These are phyloP conservation scores for Temnothorax nylanderi DNA, from an alignment of 1,140 invertebrate genomes.

Conservation along the genomic window DNA sequence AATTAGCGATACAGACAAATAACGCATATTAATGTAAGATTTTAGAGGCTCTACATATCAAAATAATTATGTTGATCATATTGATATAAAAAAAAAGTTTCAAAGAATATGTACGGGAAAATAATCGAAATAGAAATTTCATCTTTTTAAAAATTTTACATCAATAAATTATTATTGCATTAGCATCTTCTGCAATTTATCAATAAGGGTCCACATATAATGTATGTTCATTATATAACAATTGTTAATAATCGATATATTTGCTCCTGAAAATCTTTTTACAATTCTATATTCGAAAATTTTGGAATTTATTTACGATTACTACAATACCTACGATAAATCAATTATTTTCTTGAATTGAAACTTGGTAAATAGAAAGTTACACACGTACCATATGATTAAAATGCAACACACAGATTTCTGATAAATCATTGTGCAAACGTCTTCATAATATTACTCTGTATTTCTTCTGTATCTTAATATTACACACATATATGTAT, in stretches of 20 bases:
- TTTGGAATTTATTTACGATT: neutral
- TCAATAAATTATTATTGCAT: neutral
- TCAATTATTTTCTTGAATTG: neutral
- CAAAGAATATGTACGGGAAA: no score
- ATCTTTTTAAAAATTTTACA: no score
- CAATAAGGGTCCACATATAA: neutral
- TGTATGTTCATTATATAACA: neutral
- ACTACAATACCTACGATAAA: neutral
- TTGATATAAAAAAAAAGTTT: no score
- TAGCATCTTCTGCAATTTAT: neutral
- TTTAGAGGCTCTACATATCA: neutral
- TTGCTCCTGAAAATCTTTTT: neutral
- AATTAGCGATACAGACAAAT: neutral
- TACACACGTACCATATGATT: neutral
- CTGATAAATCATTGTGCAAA: neutral
- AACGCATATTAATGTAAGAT: neutral
- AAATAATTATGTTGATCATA: neutral
- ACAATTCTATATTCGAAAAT: neutral
- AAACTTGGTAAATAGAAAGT: neutral
- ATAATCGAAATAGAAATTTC: no score
- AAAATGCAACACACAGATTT: conserved; percentile 9
- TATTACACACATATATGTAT: neutral
- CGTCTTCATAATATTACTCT: neutral
- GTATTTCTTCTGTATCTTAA: conserved; percentile 8
- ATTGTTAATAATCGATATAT: neutral